These are phyloP conservation scores for Bubo bubo DNA, from an alignment of 2,113 vertebrate genomes.

Conservation along the genomic window DNA sequence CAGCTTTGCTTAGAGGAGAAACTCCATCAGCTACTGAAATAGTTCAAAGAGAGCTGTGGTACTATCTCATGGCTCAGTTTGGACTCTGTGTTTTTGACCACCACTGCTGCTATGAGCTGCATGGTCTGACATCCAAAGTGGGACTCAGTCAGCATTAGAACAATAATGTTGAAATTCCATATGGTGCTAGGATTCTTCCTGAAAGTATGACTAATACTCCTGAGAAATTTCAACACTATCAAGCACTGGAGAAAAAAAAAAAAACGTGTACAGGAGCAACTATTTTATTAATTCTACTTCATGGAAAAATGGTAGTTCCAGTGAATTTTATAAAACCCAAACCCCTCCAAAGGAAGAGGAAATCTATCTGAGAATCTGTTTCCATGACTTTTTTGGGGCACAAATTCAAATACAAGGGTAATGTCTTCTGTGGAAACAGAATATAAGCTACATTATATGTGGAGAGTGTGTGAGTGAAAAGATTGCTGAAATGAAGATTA, in stretches of 20 bases:
- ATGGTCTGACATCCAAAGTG: background rate
- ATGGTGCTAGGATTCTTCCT: background rate
- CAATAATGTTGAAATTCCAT: background rate
- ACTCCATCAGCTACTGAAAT: background rate
- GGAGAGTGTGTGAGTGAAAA: background rate
- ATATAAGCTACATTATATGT: background rate
- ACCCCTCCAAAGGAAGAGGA: background rate
- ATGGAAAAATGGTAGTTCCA: background rate
- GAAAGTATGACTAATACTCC: background rate
- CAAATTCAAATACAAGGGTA: background rate
- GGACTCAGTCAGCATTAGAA: background rate
- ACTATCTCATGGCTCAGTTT: background rate
- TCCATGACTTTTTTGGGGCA: background rate
- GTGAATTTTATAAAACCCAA: background rate
- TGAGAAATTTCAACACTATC: background rate
- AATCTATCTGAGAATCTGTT: background rate
- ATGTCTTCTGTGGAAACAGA: background rate
- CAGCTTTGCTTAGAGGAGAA: background rate
- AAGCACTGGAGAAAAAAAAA: background rate
- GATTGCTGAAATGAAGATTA: background rate
- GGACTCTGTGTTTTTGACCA: background rate
- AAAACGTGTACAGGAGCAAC: background rate
- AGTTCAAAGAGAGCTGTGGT: background rate
- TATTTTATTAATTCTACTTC: background rate
- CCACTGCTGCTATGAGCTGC: background rate